Conservation (phyloP, 2,113 vertebrate genomes). For the Tricholaema leucomelas region DNA sequence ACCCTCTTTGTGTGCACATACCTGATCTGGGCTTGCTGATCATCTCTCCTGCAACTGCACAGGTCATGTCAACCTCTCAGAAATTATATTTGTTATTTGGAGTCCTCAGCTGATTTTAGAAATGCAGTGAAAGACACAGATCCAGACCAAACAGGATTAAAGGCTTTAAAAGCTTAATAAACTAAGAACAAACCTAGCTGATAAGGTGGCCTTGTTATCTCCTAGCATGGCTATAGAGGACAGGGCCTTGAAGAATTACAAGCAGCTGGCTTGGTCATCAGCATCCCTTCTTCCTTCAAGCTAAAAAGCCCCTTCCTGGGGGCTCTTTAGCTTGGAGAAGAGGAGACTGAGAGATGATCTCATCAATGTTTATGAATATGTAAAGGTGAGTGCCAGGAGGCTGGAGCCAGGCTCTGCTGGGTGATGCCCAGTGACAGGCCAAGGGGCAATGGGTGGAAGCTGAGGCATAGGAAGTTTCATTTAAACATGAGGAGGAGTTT, state of each 20-base stretch:
- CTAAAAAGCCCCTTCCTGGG: no score
- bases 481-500: no score
- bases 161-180: conserved; percentile 35
- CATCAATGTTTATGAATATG: no score
- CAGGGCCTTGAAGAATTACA: not conserved
- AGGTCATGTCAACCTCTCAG: rapidly evolving
- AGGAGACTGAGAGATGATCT: no score
- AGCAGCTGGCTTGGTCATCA: not conserved
- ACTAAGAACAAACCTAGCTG: conserved; percentile 23
- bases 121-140: not conserved
- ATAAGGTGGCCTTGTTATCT: not conserved
- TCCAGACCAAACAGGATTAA: conserved; percentile 34
- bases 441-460: no score
- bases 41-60: not conserved
- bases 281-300: not conserved
- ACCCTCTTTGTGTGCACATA: not conserved
- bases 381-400: no score
- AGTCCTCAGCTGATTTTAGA: not conserved
- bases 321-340: no score
- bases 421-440: no score
- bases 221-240: not conserved
- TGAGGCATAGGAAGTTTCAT: no score
- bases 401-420: no score
- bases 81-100: not conserved
- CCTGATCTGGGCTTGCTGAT: not conserved